A percentile compares a stretch with the other conserved stretches of the same genome.
Conservation (phyloP, 2,113 vertebrate genomes). For the Megaceryle maxima region DNA sequence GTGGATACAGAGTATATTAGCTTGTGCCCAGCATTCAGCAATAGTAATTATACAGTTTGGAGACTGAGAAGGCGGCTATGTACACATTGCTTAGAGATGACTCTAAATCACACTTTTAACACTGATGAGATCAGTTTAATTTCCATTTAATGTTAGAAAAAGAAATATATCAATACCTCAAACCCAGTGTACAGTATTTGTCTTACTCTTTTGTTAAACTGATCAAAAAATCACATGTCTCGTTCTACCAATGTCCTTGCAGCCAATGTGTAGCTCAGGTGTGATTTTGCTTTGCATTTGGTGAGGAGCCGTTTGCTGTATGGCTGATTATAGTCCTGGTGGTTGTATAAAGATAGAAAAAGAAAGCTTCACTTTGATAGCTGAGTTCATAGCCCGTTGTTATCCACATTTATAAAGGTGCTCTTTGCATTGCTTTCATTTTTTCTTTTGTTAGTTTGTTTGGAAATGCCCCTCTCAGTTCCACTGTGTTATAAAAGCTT, state of each 20-base stretch:
- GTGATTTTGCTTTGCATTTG: not conserved
- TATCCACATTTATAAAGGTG: slow-evolving; percentile 4
- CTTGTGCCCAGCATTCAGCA: not conserved
- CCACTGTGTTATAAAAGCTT: not conserved
- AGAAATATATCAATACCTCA: not conserved
- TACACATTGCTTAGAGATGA: rapidly evolving
- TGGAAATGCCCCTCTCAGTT: slow-evolving; percentile 23
- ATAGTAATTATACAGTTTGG: not conserved
- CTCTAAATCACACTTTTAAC: not conserved
- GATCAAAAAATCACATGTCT: not conserved
- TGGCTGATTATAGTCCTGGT: not conserved
- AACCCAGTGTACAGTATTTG: not conserved
- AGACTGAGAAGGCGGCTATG: not conserved
- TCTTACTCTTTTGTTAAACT: not conserved
- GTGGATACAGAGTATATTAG: not conserved
- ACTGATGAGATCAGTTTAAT: not conserved
- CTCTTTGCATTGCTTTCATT: not conserved
- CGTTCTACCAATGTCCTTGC: not conserved
- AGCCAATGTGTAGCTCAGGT: not conserved
- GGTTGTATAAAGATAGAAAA: not conserved
- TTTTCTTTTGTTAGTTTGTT: not conserved
- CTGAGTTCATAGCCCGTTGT: slow-evolving; percentile 1
- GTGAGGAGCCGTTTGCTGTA: not conserved
- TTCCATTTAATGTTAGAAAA: not conserved
- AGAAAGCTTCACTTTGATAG: not conserved